A percentile compares a stretch with the other conserved stretches of the same genome.
These are phyloP conservation scores for Diachasmimorpha longicaudata DNA, from an alignment of 1,140 invertebrate species.

Conservation along the genomic window DNA sequence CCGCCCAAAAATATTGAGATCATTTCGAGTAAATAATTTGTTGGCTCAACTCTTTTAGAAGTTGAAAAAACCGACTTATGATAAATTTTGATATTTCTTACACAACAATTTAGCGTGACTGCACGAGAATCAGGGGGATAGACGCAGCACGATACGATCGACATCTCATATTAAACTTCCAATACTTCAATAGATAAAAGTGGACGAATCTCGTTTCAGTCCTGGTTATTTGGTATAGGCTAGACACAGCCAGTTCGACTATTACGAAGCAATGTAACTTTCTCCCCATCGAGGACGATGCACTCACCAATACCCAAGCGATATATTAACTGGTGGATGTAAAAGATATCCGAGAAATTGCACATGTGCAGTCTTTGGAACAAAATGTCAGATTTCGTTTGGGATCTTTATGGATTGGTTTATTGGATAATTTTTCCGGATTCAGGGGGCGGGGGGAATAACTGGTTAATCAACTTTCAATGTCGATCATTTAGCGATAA, in stretches of 20 bases:
- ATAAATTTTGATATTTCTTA: not conserved
- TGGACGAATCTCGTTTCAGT: conserved; percentile 1
- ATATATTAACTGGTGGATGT: not conserved
- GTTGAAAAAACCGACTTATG: too few relatives aligned
- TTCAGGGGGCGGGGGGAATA: too few relatives aligned
- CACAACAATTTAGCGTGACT: not conserved
- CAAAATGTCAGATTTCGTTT: too few relatives aligned
- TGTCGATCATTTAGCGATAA: too few relatives aligned
- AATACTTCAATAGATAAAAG: conserved; percentile 8
- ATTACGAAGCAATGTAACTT: conserved; percentile 53
- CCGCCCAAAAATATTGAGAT: too few relatives aligned
- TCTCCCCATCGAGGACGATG: conserved; percentile 59
- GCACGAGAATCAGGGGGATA: not conserved
- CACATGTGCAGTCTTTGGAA: too few relatives aligned
- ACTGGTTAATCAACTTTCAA: too few relatives aligned
- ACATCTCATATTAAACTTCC: conserved; percentile 31
- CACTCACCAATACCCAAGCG: conserved; percentile 36
- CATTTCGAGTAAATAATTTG: too few relatives aligned
- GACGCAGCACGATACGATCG: not conserved
- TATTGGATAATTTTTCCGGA: too few relatives aligned
- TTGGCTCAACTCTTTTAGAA: too few relatives aligned
- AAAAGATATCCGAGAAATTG: too few relatives aligned
- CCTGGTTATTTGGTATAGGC: conserved; percentile 32
- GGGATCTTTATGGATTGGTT: too few relatives aligned
- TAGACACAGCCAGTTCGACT: conserved; percentile 45